Percentiles rank a stretch among this genome's conserved stretches.
phyloP scores from a whole-genome alignment of 2,888 invertebrate genomes.

The Erannis defoliaria region DNA sequence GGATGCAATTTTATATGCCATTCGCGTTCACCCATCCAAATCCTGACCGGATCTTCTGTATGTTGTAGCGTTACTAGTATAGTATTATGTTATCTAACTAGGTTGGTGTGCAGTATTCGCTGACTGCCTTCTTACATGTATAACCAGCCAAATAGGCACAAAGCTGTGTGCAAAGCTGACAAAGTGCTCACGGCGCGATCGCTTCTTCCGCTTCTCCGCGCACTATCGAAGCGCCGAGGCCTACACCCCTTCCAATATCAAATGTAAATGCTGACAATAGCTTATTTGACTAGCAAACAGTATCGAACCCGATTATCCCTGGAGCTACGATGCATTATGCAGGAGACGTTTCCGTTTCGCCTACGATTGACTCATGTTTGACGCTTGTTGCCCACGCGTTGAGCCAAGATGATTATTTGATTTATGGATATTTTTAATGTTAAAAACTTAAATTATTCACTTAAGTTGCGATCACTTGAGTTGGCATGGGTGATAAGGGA shows the following conservation, averaged over 20 bases:
- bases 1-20: no score
- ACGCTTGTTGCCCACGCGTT: conserved; percentile 52
- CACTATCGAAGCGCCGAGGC: background rate
- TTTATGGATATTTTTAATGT: background rate
- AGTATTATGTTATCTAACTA: no score
- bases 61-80: no score
- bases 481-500: no score
- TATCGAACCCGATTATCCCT: conserved; percentile 75
- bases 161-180: background rate
- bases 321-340: conserved; percentile 69
- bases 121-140: no score
- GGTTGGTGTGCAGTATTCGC: no score
- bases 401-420: background rate
- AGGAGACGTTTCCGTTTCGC: conserved; percentile 73
- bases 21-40: no score
- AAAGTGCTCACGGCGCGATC: background rate
- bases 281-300: conserved; percentile 85
- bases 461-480: no score
- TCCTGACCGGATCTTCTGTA: no score
- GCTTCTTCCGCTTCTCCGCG: background rate
- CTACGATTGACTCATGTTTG: conserved; percentile 53
- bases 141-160: no score
- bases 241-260: conserved; percentile 55
- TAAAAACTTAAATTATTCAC: background rate
- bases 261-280: conserved; percentile 72